A percentile compares a stretch with the other conserved stretches of the same genome.
Conservation (phyloP, 2,113 vertebrate species). For the Sakesphorus luctuosus region DNA sequence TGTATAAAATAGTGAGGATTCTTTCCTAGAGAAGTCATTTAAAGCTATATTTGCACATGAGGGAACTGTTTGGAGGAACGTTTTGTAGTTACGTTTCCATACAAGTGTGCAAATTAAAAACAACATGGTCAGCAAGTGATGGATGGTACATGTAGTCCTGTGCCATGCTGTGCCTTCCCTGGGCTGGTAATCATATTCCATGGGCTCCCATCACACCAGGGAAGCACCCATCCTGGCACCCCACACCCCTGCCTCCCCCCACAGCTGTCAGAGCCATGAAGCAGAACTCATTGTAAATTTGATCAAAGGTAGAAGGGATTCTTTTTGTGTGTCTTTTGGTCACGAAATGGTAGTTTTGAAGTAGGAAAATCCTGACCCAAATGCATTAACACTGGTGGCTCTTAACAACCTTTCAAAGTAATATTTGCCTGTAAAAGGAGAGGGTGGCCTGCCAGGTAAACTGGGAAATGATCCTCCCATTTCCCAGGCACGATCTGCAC, state of each 20-base stretch:
- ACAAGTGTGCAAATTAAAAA: constrained; percentile 21
- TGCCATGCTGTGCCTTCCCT: not conserved
- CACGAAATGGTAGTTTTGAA: not conserved
- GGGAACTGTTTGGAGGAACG: not conserved
- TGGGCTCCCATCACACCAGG: accelerated
- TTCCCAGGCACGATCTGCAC: accelerated
- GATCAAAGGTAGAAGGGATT: not conserved
- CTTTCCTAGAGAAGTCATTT: constrained; percentile 66
- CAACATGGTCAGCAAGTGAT: not conserved
- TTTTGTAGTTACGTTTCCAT: not conserved
- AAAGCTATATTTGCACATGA: constrained; percentile 35
- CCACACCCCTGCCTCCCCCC: not conserved
- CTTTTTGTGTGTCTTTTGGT: not conserved
- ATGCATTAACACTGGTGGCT: not conserved
- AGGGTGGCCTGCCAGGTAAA: not conserved
- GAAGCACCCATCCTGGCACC: not conserved
- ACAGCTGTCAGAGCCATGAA: accelerated
- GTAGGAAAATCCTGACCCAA: not conserved
- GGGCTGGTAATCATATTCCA: not conserved
- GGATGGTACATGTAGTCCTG: not conserved
- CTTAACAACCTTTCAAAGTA: not conserved
- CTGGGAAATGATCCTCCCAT: not conserved
- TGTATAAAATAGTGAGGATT: constrained; percentile 64
- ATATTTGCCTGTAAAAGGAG: not conserved
- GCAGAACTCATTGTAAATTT: not conserved